A percentile compares a stretch with the other conserved stretches of the same genome.
Evolutionary conservation across 2,113 vertebrate genomes (phyloP).

Genomic region (Sakesphorus luctuosus): DNA sequence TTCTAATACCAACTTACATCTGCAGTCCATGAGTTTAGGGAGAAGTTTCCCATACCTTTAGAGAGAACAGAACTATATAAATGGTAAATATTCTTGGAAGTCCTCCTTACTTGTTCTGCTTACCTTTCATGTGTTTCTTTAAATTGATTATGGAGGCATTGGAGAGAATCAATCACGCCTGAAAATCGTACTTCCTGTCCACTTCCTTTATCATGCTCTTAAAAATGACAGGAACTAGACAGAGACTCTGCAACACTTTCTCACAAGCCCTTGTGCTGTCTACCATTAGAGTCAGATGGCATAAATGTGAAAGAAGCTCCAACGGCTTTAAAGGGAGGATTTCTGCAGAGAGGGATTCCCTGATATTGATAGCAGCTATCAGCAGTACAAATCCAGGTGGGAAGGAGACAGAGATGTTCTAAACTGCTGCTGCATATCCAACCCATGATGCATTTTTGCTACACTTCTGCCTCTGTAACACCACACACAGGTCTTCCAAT

Average conservation of each 20-base stretch:
- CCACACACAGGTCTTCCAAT: background rate
- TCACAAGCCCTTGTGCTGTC: background rate
- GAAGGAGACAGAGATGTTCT: background rate
- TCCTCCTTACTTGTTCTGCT: background rate
- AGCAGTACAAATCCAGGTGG: background rate
- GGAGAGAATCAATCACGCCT: background rate
- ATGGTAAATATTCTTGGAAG: background rate
- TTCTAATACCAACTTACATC: background rate
- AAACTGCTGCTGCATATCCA: background rate
- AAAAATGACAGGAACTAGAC: background rate
- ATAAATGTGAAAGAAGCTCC: background rate
- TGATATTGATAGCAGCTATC: background rate
- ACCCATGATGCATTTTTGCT: fast-evolving
- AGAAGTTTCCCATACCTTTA: background rate
- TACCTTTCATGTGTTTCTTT: background rate
- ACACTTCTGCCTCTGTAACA: background rate
- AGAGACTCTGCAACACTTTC: background rate
- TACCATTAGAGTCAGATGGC: background rate
- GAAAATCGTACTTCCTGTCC: background rate
- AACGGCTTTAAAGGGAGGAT: background rate
- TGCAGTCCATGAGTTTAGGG: background rate
- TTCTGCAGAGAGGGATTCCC: background rate
- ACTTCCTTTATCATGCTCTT: background rate
- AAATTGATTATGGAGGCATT: background rate
- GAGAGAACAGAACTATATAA: background rate